Conservation (phyloP, 2,888 invertebrate genomes). For the Sipha maydis region DNA sequence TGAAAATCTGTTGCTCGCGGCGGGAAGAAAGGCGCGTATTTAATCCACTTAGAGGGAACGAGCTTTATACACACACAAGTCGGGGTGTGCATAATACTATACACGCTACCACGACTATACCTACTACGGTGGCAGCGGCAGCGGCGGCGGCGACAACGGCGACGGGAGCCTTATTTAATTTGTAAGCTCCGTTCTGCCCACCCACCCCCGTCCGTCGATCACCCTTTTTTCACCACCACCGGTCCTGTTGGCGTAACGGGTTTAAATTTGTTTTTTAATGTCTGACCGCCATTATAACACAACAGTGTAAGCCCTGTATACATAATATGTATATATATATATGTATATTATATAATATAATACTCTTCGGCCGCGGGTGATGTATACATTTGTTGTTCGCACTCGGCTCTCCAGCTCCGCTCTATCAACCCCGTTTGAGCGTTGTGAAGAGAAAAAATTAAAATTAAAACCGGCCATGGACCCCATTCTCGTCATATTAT, state of each 20-base stretch:
- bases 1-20: slow-evolving; percentile 49
- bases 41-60: slow-evolving; percentile 57
- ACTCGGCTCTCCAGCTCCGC: neutral
- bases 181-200: slow-evolving; percentile 21
- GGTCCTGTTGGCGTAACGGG: neutral
- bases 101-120: too few relatives aligned
- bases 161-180: slow-evolving; percentile 56
- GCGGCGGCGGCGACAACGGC: neutral
- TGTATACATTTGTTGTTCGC: slow-evolving; percentile 13
- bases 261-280: slow-evolving; percentile 58
- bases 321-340: too few relatives aligned
- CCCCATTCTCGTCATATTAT: too few relatives aligned
- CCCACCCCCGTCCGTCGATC: neutral
- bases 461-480: too few relatives aligned
- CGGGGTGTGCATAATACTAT: neutral
- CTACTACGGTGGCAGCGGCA: too few relatives aligned
- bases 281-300: slow-evolving; percentile 45
- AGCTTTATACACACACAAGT: slow-evolving; percentile 26
- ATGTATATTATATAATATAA: neutral
- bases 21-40: neutral
- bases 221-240: slow-evolving; percentile 15
- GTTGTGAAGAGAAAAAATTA: neutral
- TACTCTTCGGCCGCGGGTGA: neutral
- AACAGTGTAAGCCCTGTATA: neutral
- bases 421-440: neutral